These are phyloP conservation scores for Xanthia icteritia DNA, from an alignment of 2,888 invertebrate genomes.

Conservation along the genomic window DNA sequence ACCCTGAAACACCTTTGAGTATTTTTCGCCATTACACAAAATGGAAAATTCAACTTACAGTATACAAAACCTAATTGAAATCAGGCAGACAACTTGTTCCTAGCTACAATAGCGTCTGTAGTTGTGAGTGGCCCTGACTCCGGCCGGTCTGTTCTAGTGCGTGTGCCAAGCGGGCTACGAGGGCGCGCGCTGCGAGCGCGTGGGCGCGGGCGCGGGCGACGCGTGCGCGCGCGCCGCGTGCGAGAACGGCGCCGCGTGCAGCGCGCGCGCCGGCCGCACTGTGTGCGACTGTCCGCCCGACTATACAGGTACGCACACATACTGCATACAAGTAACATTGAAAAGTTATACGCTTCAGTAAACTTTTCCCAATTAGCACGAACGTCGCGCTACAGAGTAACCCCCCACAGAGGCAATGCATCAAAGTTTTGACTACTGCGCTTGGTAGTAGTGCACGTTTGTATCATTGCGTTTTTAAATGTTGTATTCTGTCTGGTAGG, in stretches of 20 bases:
- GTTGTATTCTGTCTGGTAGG: neutral
- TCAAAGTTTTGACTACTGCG: neutral
- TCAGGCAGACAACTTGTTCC: neutral
- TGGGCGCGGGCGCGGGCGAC: slow-evolving; percentile 24
- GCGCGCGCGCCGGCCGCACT: slow-evolving; percentile 20
- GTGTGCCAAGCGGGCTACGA: slow-evolving; percentile 92
- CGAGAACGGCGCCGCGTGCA: slow-evolving; percentile 88
- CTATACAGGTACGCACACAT: slow-evolving; percentile 26
- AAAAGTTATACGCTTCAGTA: neutral
- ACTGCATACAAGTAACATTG: neutral
- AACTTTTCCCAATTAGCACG: neutral
- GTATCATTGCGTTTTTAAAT: neutral
- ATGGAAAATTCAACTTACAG: neutral
- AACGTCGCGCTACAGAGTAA: neutral
- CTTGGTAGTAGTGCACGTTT: no score
- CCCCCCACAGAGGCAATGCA: neutral
- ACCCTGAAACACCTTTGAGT: neutral
- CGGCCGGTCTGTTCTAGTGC: slow-evolving; percentile 85
- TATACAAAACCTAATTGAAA: neutral
- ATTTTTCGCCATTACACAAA: neutral
- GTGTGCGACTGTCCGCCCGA: slow-evolving; percentile 37
- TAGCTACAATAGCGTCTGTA: no score
- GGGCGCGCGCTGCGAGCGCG: slow-evolving; percentile 92
- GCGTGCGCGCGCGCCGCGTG: slow-evolving; percentile 91
- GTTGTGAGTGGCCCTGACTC: neutral